Base-by-base conservation (phyloP, 1,140 invertebrate genomes). In the Saccostrea glomerata region DNA sequence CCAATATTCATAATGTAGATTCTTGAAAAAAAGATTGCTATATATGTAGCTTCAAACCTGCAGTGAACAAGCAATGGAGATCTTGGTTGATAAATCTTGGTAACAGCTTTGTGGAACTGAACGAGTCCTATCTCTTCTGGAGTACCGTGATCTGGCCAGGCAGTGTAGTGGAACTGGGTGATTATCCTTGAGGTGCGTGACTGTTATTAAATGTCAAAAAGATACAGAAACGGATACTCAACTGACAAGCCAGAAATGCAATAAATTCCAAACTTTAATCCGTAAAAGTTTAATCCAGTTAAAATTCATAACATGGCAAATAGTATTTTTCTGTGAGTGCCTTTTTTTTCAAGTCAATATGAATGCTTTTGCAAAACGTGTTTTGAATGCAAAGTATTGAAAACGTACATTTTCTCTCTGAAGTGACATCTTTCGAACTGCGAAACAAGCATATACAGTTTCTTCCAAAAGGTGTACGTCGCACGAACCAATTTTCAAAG, bases 141-240 rank as follows among this genome's bases (percentile, higher is more conserved):
- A 1, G 83, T 88, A 1, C 87, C 87, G 40, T 88, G 87, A 56
- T 88, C 87, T 20, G 87, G 87, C 87, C 87, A 88, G 15, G 63
- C 60, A 5, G 60, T 88, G 66, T 58, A 88, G 23, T 88, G 87
- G 11, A 84, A 88, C 23, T 88, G 87, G 40, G 30, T 47, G 3
- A 88, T 30, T n/a, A 15, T 23, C 30, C 87, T 66, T 17, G 13
- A 54, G 12, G 54, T 58, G 17, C 63, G 56, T n/a, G 87, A 54
- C 87, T 87, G 23, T 23, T 25, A 70, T n/a, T 17, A 63, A 15
- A 63, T 12, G 5, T 6, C 15, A 63, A 20, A 5, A 60, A 13
- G 1, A 0, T 5, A 6, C 17, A 63, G 0, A 6, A 63, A 63
- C 15, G 20, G 0, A 63, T 11, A 0, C 6, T 63, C 0, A 17